Evolutionary conservation across 2,888 invertebrate genomes (phyloP).

Genomic region (Notocelia uddmanniana): DNA sequence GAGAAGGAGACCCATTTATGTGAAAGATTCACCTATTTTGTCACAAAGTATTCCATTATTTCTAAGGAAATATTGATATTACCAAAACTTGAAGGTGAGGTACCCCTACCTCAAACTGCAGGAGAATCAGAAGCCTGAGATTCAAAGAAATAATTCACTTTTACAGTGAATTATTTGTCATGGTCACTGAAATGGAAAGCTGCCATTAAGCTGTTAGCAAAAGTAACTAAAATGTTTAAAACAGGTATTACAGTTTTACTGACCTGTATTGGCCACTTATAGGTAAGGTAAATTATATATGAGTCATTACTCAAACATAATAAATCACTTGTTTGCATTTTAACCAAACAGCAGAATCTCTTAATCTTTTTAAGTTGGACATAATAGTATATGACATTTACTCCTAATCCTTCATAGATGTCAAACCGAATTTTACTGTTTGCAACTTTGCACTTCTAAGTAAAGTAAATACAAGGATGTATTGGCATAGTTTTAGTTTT

Average conservation of each 20-base stretch:
- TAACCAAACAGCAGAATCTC: conserved; percentile 34
- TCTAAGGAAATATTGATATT: conserved; percentile 99
- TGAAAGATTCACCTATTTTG: conserved; percentile 98
- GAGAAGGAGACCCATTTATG: conserved; percentile 98
- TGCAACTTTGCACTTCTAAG: not conserved
- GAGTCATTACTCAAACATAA: not conserved
- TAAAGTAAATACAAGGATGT: not conserved
- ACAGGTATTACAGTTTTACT: conserved; percentile 3
- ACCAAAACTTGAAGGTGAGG: conserved; percentile 95
- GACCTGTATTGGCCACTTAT: not conserved
- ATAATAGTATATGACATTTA: not conserved
- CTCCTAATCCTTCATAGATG: not conserved
- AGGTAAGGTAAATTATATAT: not conserved
- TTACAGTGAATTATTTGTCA: conserved; percentile 39
- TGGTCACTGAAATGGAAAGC: conserved; percentile 21
- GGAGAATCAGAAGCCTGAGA: conserved; percentile 83
- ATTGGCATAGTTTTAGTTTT: conserved; percentile 22
- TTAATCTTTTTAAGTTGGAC: conserved; percentile 7
- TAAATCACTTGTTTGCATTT: not conserved
- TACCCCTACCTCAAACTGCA: conserved; percentile 82
- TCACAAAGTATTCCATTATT: conserved; percentile 99
- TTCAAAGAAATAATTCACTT: conserved; percentile 55
- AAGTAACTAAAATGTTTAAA: conserved; percentile 15
- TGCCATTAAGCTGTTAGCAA: conserved; percentile 19
- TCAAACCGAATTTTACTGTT: not conserved